phyloP scores from a whole-genome alignment of 1,140 invertebrate genomes.

The Neodiprion fabricii region DNA sequence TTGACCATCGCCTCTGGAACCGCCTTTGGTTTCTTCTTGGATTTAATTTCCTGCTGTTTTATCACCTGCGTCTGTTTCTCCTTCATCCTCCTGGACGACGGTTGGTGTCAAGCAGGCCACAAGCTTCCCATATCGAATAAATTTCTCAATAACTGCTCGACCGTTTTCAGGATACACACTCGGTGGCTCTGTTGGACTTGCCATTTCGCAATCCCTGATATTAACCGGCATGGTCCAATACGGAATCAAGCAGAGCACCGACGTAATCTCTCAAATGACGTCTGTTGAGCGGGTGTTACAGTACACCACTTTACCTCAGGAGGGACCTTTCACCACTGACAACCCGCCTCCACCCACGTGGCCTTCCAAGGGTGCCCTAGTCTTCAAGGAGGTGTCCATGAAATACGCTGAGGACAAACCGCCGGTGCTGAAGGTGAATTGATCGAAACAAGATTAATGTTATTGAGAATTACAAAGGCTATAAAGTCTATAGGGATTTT shows the following conservation, averaged over 20 bases:
- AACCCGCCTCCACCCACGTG: slow-evolving; percentile 54
- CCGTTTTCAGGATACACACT: slow-evolving; percentile 41
- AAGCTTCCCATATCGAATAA: no score
- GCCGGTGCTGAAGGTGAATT: slow-evolving; percentile 69
- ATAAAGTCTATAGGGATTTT: no score
- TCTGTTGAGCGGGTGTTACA: slow-evolving; percentile 81
- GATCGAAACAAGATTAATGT: slow-evolving; percentile 18
- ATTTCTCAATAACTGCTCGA: not conserved
- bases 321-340: slow-evolving; percentile 55
- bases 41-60: slow-evolving; percentile 42
- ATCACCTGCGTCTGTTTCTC: slow-evolving; percentile 44
- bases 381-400: slow-evolving; percentile 70
- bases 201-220: slow-evolving; percentile 82
- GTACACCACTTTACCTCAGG: slow-evolving; percentile 72
- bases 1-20: slow-evolving; percentile 65
- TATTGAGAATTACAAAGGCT: not conserved
- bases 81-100: slow-evolving; percentile 53
- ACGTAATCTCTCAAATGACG: slow-evolving; percentile 80
- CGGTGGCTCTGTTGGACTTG: slow-evolving; percentile 77
- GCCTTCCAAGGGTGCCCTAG: slow-evolving; percentile 54
- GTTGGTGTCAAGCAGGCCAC: slow-evolving; percentile 27
- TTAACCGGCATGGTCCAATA: slow-evolving; percentile 85
- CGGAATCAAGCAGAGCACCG: slow-evolving; percentile 78
- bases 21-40: slow-evolving; percentile 60
- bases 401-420: slow-evolving; percentile 69